phyloP scores from a whole-genome alignment of 2,888 invertebrate species.

The Apodemia mormo region DNA sequence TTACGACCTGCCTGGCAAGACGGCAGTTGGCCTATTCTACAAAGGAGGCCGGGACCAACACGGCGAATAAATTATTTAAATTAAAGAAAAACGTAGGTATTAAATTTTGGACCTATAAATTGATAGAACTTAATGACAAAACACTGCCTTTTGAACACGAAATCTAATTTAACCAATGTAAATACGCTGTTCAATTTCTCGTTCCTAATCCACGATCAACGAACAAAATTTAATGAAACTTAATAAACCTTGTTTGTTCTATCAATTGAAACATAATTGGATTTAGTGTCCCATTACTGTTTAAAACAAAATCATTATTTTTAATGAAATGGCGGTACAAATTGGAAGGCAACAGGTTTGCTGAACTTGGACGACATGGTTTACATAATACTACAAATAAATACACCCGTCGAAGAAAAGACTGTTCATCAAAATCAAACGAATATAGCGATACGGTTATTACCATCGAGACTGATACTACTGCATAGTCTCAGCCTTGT shows the following conservation, averaged over 20 bases:
- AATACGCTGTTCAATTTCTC: neutral
- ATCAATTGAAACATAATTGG: neutral
- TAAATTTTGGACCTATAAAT: neutral
- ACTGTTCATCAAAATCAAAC: no score
- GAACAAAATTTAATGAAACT: constrained; percentile 1
- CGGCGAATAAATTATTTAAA: no score
- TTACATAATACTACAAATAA: no score
- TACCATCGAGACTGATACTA: no score
- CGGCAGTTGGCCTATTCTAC: no score
- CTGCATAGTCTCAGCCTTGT: no score
- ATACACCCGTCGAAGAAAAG: no score
- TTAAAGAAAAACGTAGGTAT: neutral
- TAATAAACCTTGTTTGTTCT: constrained; percentile 7
- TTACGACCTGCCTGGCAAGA: no score
- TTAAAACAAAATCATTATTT: neutral
- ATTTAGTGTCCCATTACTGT: neutral
- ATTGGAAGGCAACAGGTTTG: no score
- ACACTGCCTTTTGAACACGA: neutral
- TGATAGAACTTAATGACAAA: neutral
- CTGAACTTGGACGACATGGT: no score
- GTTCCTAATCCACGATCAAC: constrained; percentile 5
- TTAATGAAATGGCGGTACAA: neutral
- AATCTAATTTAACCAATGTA: constrained; percentile 4
- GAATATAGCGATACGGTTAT: no score
- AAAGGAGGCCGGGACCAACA: no score